Conservation (phyloP, 92 coral and sea anemone genomes). For the Palythoa grandis region DNA sequence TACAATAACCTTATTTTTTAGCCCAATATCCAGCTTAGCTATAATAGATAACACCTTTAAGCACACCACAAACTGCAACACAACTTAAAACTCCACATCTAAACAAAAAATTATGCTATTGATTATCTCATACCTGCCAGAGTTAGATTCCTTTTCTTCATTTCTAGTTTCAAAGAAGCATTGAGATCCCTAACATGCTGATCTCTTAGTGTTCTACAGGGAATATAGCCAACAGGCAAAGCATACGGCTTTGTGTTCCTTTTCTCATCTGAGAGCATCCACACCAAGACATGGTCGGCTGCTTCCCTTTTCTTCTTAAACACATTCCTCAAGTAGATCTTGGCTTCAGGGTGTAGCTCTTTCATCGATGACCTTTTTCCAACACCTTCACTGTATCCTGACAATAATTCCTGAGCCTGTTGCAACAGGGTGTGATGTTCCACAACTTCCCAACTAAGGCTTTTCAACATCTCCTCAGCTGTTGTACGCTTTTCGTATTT, state of each 20-base stretch:
- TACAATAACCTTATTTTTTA: too few relatives aligned
- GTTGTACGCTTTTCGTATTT: constrained; percentile 5
- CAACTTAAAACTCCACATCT: not conserved
- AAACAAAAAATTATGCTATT: not conserved
- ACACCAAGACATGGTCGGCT: constrained; percentile 46
- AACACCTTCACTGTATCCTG: not conserved
- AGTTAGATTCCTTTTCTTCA: constrained; percentile 23
- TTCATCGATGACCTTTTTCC: not conserved
- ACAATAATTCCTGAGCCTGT: constrained; percentile 26
- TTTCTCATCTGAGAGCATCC: constrained; percentile 46
- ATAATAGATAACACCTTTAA: too few relatives aligned
- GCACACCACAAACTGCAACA: too few relatives aligned
- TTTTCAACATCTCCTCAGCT: constrained; percentile 22
- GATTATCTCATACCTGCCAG: constrained; percentile 21
- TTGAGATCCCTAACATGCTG: constrained; percentile 38
- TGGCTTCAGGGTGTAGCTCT: not conserved
- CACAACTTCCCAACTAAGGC: constrained; percentile 41
- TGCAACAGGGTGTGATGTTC: constrained; percentile 25
- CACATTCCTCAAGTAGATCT: constrained; percentile 30
- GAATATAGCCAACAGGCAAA: constrained; percentile 42
- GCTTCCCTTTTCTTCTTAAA: constrained; percentile 43
- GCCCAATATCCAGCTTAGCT: too few relatives aligned
- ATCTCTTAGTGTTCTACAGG: constrained; percentile 28
- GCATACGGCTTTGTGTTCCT: constrained; percentile 42
- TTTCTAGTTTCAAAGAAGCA: constrained; percentile 27